Conservation (phyloP, 2,888 invertebrate genomes). For the Polymixis lichenea region DNA sequence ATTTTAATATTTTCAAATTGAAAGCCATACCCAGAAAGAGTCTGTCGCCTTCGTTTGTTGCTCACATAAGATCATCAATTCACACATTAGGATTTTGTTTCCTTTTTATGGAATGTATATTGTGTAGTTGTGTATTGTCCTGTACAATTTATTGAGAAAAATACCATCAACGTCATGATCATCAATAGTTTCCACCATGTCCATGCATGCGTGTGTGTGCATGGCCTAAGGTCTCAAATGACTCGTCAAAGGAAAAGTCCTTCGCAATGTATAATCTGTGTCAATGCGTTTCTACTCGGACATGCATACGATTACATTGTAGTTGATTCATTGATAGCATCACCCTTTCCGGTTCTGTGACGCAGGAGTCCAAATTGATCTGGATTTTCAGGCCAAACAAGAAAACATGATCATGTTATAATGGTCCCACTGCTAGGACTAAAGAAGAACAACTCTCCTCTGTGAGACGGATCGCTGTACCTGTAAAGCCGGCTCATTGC, state of each 20-base stretch:
- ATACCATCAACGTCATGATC: conserved; percentile 14
- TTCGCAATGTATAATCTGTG: conserved; percentile 31
- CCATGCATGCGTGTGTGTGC: too few species aligned
- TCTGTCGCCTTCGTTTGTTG: neutral
- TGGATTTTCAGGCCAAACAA: neutral
- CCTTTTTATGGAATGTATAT: conserved; percentile 16
- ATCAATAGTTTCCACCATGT: neutral
- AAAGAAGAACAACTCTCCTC: neutral
- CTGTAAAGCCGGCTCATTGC: neutral
- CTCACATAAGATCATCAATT: conserved; percentile 8
- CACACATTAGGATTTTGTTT: conserved; percentile 4
- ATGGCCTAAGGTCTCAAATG: conserved; percentile 30
- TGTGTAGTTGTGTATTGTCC: conserved; percentile 22
- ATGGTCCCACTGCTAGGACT: neutral
- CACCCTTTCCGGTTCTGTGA: conserved; percentile 33
- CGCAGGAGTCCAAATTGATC: neutral
- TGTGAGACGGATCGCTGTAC: too few species aligned
- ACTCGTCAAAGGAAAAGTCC: conserved; percentile 56
- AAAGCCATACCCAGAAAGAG: neutral
- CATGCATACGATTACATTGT: conserved; percentile 33
- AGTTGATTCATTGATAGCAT: conserved; percentile 23
- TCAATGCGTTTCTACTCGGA: conserved; percentile 25
- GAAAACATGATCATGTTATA: neutral
- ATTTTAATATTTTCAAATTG: neutral
- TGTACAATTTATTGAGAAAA: conserved; percentile 10